A percentile compares a stretch with the other conserved stretches of the same genome.
Conservation (phyloP, 2,797 vertebrate genomes). For the Agapornis canus region DNA sequence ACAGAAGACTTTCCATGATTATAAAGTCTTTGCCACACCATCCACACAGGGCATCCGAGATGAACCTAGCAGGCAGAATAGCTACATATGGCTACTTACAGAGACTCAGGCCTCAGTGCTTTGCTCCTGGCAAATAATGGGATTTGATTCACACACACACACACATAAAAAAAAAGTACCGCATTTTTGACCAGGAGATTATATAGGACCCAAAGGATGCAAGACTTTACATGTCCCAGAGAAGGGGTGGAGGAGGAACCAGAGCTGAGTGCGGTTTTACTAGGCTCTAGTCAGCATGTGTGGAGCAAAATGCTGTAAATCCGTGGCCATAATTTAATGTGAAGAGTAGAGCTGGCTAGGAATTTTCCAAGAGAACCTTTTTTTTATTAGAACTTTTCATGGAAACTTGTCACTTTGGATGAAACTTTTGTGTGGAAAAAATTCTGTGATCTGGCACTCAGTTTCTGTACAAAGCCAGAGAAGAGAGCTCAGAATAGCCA, state of each 20-base stretch:
- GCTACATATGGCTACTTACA: neutral
- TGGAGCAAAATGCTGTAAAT: conserved; percentile 1
- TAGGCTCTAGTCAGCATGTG: conserved; percentile 25
- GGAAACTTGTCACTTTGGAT: conserved; percentile 38
- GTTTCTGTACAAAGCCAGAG: conserved; percentile 14
- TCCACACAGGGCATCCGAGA: neutral
- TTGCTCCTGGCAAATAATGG: neutral
- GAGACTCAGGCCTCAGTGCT: neutral
- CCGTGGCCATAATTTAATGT: neutral
- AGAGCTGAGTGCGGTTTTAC: conserved; percentile 29
- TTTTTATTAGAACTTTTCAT: conserved; percentile 40
- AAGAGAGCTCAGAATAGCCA: conserved; percentile 49
- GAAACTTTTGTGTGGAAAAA: conserved; percentile 28
- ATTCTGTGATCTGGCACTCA: conserved; percentile 33
- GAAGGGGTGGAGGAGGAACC: conserved; percentile 24
- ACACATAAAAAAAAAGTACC: too few relatives aligned
- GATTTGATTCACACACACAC: neutral
- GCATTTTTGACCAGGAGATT: conserved; percentile 10
- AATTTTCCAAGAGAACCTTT: conserved; percentile 46
- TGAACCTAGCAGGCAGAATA: neutral
- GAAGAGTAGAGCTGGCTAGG: conserved; percentile 49
- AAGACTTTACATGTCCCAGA: conserved; percentile 2
- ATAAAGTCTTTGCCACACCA: neutral
- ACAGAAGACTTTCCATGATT: neutral
- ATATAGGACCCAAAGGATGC: neutral